Evolutionary conservation across 2,113 vertebrate species (phyloP).

Genomic region (Podarcis raffonei): DNA sequence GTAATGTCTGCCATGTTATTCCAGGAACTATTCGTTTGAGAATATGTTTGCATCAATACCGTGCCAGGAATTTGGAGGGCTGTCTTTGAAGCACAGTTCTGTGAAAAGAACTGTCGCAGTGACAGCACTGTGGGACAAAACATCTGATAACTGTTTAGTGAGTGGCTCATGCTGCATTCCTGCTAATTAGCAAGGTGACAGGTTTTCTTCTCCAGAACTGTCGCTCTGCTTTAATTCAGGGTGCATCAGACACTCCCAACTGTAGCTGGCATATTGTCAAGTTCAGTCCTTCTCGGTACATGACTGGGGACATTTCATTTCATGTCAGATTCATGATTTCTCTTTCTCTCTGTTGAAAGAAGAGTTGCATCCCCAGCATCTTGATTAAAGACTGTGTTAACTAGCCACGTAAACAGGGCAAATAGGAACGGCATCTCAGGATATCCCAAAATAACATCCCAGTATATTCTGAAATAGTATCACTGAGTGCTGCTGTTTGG

Average conservation of each 20-base stretch:
- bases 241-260: background rate
- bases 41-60: background rate
- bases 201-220: conserved; percentile 16
- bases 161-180: background rate
- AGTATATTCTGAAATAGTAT: background rate
- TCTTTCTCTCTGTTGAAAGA: background rate
- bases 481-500: background rate
- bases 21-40: conserved; percentile 22
- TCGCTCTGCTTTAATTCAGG: conserved; percentile 20
- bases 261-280: background rate
- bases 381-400: background rate
- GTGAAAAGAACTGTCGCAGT: conserved; percentile 5
- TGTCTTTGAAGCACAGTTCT: conserved; percentile 20
- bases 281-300: background rate
- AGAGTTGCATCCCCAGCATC: background rate
- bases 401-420: conserved; percentile 42
- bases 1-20: background rate
- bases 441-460: background rate
- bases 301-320: background rate
- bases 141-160: background rate
- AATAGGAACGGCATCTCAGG: background rate
- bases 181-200: conserved; percentile 29
- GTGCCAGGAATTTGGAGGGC: background rate
- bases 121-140: background rate
- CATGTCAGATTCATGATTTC: background rate